Evolutionary conservation across 2,888 invertebrate genomes (phyloP).

Genomic region (Drosophila kuntzei): DNA sequence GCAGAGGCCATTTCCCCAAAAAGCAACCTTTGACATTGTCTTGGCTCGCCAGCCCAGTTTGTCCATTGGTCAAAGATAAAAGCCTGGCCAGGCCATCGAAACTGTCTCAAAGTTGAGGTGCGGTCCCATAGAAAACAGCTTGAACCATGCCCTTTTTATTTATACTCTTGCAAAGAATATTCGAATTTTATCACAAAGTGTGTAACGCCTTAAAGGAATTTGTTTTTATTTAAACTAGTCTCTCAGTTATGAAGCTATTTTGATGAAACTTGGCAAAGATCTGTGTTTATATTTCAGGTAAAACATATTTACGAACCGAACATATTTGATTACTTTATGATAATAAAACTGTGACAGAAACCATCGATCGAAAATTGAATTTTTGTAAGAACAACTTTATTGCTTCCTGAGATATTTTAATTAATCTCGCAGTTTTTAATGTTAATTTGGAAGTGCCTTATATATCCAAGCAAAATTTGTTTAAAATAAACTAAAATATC

Average conservation of each 20-base stretch:
- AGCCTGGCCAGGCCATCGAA: constrained; percentile 47
- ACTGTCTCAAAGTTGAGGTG: constrained; percentile 72
- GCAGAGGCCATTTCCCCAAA: constrained; percentile 37
- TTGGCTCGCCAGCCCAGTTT: constrained; percentile 27
- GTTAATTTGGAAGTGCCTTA: too few species aligned
- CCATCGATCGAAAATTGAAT: too few species aligned
- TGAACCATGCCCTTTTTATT: constrained; percentile 32
- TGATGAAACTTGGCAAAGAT: too few species aligned
- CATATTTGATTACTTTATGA: too few species aligned
- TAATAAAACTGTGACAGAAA: too few species aligned
- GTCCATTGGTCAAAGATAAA: constrained; percentile 51
- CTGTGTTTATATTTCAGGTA: too few species aligned
- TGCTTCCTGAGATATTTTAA: too few species aligned
- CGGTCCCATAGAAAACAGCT: constrained; percentile 42
- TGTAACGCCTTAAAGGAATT: background rate
- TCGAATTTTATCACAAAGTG: background rate
- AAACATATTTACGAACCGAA: too few species aligned
- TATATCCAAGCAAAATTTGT: too few species aligned
- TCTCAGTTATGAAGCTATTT: background rate
- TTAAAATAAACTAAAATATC: too few species aligned
- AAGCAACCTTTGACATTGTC: constrained; percentile 60
- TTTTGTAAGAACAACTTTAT: too few species aligned
- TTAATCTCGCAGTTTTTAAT: too few species aligned
- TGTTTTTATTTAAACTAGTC: background rate
- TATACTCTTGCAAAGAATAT: background rate